Percentiles rank a stretch among this genome's conserved stretches.
These are phyloP conservation scores for Meiosimyza decipiens DNA, from an alignment of 2,888 invertebrate genomes.

Conservation along the genomic window DNA sequence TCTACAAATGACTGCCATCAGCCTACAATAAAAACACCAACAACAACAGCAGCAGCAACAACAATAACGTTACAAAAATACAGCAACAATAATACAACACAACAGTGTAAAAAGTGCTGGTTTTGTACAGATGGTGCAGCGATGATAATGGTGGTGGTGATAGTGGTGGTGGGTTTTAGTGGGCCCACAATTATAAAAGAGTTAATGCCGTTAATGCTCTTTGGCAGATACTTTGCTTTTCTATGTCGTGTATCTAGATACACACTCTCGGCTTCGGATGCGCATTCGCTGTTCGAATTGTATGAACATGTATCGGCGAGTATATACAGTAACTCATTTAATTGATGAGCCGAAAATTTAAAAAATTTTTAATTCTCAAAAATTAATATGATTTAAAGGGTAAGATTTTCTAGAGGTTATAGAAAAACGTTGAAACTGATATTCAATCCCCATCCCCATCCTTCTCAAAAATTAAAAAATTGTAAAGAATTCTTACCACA, in stretches of 20 bases:
- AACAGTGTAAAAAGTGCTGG: not conserved
- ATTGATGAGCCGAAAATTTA: too few species aligned
- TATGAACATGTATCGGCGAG: conserved; percentile 1
- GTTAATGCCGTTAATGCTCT: conserved; percentile 17
- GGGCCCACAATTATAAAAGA: not conserved
- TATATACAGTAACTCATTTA: not conserved
- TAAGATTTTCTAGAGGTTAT: too few species aligned
- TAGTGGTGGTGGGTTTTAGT: not conserved
- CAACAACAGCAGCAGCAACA: not conserved
- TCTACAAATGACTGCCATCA: not conserved
- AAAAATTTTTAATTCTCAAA: too few species aligned
- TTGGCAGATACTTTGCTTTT: not conserved
- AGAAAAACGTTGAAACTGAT: too few species aligned
- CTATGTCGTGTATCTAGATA: too few species aligned
- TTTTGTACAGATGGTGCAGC: not conserved
- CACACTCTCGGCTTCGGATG: conserved; percentile 15
- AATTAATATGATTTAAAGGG: too few species aligned
- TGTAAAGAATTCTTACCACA: too few species aligned
- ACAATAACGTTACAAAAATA: not conserved
- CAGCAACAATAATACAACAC: not conserved
- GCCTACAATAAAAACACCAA: conserved; percentile 15
- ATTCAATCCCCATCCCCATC: too few species aligned
- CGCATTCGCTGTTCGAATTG: conserved; percentile 24
- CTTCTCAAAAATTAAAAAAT: too few species aligned
- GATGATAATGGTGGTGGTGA: not conserved